A percentile compares a stretch with the other conserved stretches of the same genome.
phyloP scores from a whole-genome alignment of 2,888 invertebrate species.

The Leucophenga maculata region DNA sequence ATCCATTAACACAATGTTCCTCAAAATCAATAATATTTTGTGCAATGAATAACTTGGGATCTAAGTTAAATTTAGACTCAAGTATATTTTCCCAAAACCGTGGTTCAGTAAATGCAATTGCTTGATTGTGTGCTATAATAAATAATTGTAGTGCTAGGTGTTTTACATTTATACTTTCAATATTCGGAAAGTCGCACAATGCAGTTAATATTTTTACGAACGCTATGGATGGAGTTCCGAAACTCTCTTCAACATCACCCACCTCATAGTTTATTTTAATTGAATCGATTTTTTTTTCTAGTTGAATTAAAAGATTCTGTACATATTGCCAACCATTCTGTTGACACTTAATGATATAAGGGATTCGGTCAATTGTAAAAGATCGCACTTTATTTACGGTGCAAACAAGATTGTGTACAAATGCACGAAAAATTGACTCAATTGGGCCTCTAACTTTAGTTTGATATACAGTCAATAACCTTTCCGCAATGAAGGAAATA shows the following conservation, averaged over 20 bases:
- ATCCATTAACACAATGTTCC: constrained; percentile 77
- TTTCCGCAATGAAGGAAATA: constrained; percentile 83
- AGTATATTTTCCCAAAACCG: constrained; percentile 82
- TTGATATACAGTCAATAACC: constrained; percentile 80
- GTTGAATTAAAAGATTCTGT: constrained; percentile 78
- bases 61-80: constrained; percentile 65
- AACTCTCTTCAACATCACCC: constrained; percentile 53
- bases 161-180: constrained; percentile 74
- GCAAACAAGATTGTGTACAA: constrained; percentile 80
- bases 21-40: constrained; percentile 76
- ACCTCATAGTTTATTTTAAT: constrained; percentile 73
- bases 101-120: constrained; percentile 75
- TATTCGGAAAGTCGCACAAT: constrained; percentile 59
- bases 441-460: constrained; percentile 79
- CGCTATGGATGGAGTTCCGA: constrained; percentile 55
- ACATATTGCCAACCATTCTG: constrained; percentile 78
- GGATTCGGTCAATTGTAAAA: constrained; percentile 77
- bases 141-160: constrained; percentile 79
- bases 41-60: constrained; percentile 75
- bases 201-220: constrained; percentile 64
- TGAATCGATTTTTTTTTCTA: constrained; percentile 79
- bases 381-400: constrained; percentile 77
- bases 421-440: constrained; percentile 80
- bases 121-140: constrained; percentile 83
- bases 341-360: constrained; percentile 75